Evolutionary conservation across 2,888 invertebrate genomes (phyloP), one percentile per base, ranked within the genome.

Genomic region (Drosophila anceps): DNA sequence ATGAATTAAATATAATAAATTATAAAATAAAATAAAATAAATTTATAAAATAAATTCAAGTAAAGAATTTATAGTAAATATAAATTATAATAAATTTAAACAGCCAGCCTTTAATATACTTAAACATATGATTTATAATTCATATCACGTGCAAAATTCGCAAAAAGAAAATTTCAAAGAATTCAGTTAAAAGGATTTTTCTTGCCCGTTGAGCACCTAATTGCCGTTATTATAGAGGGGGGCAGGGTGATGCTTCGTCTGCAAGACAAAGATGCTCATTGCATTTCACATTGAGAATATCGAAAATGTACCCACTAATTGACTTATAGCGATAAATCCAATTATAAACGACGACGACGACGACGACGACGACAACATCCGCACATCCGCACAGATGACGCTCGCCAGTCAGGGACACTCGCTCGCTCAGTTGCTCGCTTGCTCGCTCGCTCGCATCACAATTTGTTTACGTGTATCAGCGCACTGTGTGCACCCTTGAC

Each of bases 351-450:
- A 59, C 48, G 48, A 29, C 29, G 48, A n/a, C 46, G n/a, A 10
- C 41, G 10, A 46, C 46, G 4, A 41, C 41, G 9, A 12, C 43
- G 20, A 57, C 61, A 62, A 55, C 74, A 73, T 75, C 69, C 73
- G 74, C 57, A 48, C 57, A 51, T 58, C 67, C 72, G 73, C 58
- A 50, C 59, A 64, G 67, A 39, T 72, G 64, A 55, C 55, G 46
- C 27, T 66, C 60, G 46, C 15, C 58, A 58, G 64, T 77, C 67
- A 77, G 78, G 73, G 73, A 77, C 76, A 76, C 18, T 54, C 41
- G 18, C 29, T 60, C 41, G 10, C 41, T 41, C 39, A n/a, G n/a
- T n/a, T n/a, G 5, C 8, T 37, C 33, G 12, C 12, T n/a, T n/a
- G 24, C 5, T 35, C 15, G 18, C 10, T 41, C 44, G 24, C 13